A percentile compares a stretch with the other conserved stretches of the same genome.
Evolutionary conservation across 2,888 invertebrate species (phyloP).

Genomic region (Autographa gamma): DNA sequence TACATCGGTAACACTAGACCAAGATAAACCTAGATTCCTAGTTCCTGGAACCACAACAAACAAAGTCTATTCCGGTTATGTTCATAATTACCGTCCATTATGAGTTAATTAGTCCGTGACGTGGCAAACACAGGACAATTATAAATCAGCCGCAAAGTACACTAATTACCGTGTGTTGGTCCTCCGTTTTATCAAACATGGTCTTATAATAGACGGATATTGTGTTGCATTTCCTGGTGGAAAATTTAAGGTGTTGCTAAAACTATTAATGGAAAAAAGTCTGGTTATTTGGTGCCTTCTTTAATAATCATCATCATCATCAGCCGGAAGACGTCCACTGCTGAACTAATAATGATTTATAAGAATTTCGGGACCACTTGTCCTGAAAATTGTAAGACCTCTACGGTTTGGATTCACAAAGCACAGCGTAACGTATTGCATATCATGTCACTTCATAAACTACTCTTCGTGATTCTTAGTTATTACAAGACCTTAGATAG

Average conservation of each 20-base stretch:
- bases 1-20: background rate
- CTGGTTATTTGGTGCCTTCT: too few relatives aligned
- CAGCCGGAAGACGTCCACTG: too few relatives aligned
- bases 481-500: too few relatives aligned
- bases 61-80: background rate
- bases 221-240: background rate
- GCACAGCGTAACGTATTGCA: too few relatives aligned
- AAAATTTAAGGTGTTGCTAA: background rate
- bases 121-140: slow-evolving; percentile 21
- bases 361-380: too few relatives aligned
- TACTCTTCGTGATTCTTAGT: too few relatives aligned
- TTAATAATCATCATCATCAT: too few relatives aligned
- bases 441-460: too few relatives aligned
- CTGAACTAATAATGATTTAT: too few relatives aligned
- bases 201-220: background rate
- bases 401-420: too few relatives aligned
- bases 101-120: slow-evolving; percentile 25
- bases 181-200: background rate
- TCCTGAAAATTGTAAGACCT: too few relatives aligned
- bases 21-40: background rate
- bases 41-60: background rate
- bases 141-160: slow-evolving; percentile 31
- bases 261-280: too few relatives aligned
- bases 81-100: background rate
- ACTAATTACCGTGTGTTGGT: slow-evolving; percentile 38